Evolutionary conservation across 2,113 vertebrate genomes (phyloP).

Genomic region (Halichoerus grypus): DNA sequence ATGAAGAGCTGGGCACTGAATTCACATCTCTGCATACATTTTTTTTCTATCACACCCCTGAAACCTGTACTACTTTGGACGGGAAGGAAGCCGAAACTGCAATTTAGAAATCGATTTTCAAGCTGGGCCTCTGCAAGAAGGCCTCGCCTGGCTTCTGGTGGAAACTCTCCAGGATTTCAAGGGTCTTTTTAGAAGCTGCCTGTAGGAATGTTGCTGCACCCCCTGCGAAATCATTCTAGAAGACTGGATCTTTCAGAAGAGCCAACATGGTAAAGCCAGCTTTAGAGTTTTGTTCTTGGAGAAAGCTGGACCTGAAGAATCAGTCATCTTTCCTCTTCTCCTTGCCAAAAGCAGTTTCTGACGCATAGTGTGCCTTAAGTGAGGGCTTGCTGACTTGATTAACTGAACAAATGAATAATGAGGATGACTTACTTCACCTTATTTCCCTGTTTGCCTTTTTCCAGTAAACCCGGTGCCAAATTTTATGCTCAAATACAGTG

Average conservation of each 20-base stretch:
- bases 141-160: not conserved
- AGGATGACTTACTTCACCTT: not conserved
- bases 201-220: not conserved
- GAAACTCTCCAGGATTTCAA: not conserved
- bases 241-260: not conserved
- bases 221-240: not conserved
- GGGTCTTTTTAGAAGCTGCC: not conserved
- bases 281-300: not conserved
- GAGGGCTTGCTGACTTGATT: not conserved
- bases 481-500: not conserved
- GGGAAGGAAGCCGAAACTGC: constrained; percentile 6
- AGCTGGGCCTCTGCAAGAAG: not conserved
- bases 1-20: constrained; percentile 39
- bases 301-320: not conserved
- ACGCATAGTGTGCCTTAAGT: fast-evolving
- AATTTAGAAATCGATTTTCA: constrained; percentile 43
- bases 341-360: constrained; percentile 8
- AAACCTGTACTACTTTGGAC: not conserved
- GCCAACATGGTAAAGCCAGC: not conserved
- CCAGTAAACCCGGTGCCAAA: not conserved
- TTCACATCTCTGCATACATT: not conserved
- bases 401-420: not conserved
- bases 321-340: not conserved
- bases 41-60: constrained; percentile 55
- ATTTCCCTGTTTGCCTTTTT: not conserved